These are phyloP conservation scores for Paralichthys olivaceus DNA, from an alignment of 2,113 vertebrate genomes.

Conservation along the genomic window DNA sequence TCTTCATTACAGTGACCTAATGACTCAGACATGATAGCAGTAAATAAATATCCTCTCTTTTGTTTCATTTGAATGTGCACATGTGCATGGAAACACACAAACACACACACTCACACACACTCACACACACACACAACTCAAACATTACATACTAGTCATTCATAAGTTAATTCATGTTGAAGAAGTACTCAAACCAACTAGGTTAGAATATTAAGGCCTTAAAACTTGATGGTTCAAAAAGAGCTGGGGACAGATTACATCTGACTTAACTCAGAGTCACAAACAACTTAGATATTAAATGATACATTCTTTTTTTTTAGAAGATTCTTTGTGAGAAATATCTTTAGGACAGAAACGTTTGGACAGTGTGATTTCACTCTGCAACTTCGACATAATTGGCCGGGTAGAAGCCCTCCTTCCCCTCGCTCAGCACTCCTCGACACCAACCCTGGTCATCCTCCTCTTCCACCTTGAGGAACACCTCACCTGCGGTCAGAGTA, in stretches of 20 bases:
- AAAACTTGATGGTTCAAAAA: slow-evolving; percentile 25
- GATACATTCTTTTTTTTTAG: slow-evolving; percentile 9
- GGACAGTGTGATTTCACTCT: slow-evolving; percentile 63
- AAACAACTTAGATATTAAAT: slow-evolving; percentile 32
- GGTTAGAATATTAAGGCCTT: slow-evolving; percentile 50
- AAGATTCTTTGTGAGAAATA: slow-evolving; percentile 35
- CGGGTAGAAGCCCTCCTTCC: slow-evolving; percentile 86
- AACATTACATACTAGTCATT: slow-evolving; percentile 32
- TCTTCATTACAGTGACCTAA: slow-evolving; percentile 10
- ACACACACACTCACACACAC: background rate
- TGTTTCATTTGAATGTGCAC: slow-evolving; percentile 20
- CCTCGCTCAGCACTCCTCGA: slow-evolving; percentile 82
- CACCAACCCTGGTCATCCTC: slow-evolving; percentile 90
- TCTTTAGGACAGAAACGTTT: slow-evolving; percentile 12
- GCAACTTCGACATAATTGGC: slow-evolving; percentile 85
- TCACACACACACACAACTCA: slow-evolving; percentile 28
- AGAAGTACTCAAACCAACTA: slow-evolving; percentile 39
- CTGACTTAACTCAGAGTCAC: slow-evolving; percentile 20
- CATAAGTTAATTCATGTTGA: slow-evolving; percentile 51
- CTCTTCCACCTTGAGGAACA: slow-evolving; percentile 87
- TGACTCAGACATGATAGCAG: slow-evolving; percentile 24
- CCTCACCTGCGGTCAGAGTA: slow-evolving; percentile 76
- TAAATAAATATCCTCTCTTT: slow-evolving; percentile 55
- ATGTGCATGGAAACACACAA: slow-evolving; percentile 45
- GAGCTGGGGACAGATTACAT: slow-evolving; percentile 27